Percentiles rank a stretch among this genome's conserved stretches.
Conservation (phyloP, 2,113 vertebrate species). For the Ardeotis arabs region DNA sequence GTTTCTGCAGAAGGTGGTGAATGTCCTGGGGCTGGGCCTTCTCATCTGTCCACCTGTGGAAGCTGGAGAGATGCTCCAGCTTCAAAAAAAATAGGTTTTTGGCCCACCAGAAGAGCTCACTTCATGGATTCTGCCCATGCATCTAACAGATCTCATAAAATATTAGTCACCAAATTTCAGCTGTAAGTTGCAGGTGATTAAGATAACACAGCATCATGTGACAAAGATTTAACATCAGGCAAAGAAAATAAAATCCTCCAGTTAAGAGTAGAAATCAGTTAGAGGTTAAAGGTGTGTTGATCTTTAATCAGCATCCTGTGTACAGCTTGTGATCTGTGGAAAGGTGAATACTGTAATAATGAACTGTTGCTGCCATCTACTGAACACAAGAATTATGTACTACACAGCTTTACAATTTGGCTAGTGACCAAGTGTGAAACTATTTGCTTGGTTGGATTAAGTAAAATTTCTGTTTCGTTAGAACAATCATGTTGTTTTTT, state of each 20-base stretch:
- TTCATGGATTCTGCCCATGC: background rate
- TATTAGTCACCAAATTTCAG: background rate
- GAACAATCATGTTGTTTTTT: background rate
- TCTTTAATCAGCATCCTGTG: background rate
- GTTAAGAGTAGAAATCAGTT: background rate
- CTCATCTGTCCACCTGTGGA: background rate
- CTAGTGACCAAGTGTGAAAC: background rate
- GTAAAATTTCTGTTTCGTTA: background rate
- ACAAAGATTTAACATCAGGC: background rate
- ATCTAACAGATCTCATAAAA: background rate
- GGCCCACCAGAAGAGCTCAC: background rate
- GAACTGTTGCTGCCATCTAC: conserved; percentile 59
- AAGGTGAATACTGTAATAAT: background rate
- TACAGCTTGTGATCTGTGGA: background rate
- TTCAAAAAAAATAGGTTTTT: background rate
- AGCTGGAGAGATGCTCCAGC: background rate
- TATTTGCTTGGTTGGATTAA: background rate
- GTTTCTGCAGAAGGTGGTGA: background rate
- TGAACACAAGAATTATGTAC: background rate
- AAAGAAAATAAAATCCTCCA: background rate
- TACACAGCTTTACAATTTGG: background rate
- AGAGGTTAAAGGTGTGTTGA: background rate
- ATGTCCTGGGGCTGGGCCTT: background rate
- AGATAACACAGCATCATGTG: background rate
- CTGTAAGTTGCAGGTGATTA: background rate